A percentile compares a stretch with the other conserved stretches of the same genome.
phyloP scores from a whole-genome alignment of 2,113 vertebrate species.

The Gallinago undulata region DNA sequence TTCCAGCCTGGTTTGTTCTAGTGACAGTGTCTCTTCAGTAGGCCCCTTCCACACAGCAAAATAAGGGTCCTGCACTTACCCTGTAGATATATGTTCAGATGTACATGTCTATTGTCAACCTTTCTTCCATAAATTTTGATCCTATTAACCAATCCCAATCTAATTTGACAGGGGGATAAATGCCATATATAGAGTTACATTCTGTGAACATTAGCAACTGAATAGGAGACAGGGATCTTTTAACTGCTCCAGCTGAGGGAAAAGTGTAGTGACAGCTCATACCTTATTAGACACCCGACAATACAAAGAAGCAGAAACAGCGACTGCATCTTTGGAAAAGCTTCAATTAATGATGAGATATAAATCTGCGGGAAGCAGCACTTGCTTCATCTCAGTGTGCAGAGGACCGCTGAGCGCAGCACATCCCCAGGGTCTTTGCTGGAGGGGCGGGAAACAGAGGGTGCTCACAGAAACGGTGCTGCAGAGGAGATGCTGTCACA shows the following conservation, averaged over 20 bases:
- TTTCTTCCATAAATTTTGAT: neutral
- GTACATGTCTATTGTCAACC: neutral
- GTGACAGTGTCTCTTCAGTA: neutral
- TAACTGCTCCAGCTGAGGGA: neutral
- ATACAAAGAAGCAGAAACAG: neutral
- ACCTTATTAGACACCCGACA: constrained; percentile 26
- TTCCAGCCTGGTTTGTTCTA: neutral
- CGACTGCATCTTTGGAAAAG: neutral
- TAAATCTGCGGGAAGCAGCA: constrained; percentile 10
- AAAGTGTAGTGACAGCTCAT: neutral
- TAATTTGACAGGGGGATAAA: neutral
- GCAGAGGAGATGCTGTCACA: neutral
- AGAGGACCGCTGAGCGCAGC: neutral
- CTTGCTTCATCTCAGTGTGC: neutral
- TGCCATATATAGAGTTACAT: neutral
- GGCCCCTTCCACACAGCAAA: neutral
- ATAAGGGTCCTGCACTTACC: neutral
- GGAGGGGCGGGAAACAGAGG: neutral
- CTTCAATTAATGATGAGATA: neutral
- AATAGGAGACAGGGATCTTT: neutral
- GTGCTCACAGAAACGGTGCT: neutral
- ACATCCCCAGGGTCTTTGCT: neutral
- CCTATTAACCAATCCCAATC: neutral
- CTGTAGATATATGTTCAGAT: neutral
- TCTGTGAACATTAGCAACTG: neutral